A percentile compares a stretch with the other conserved stretches of the same genome.
Conservation (phyloP, 2,888 invertebrate genomes). For the Carcina quercana region DNA sequence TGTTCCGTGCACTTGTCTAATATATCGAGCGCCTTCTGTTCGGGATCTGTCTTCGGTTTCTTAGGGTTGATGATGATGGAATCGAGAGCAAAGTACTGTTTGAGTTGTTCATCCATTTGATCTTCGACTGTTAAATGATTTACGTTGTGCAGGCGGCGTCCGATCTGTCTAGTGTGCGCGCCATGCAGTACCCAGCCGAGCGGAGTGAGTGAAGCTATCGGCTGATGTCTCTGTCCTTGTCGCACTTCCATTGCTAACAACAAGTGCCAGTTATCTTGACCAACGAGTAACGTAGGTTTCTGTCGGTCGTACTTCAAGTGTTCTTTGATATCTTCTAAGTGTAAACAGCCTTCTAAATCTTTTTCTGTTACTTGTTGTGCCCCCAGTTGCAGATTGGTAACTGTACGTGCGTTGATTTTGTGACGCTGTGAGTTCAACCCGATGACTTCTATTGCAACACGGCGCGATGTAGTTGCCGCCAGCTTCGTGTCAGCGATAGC, state of each 20-base stretch:
- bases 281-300: constrained; percentile 3
- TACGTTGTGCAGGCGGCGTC: no score
- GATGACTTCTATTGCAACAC: no score
- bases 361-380: background rate
- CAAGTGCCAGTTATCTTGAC: constrained; percentile 11
- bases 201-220: constrained; percentile 7
- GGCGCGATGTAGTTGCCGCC: no score
- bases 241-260: constrained; percentile 3
- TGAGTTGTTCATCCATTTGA: background rate
- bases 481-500: background rate
- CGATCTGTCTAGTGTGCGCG: background rate
- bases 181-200: constrained; percentile 10
- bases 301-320: no score
- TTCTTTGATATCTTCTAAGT: background rate
- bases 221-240: constrained; percentile 8
- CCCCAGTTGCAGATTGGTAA: background rate
- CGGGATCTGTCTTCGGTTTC: background rate
- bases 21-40: background rate
- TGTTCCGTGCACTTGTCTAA: background rate
- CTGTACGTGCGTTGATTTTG: no score
- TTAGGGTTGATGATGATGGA: background rate
- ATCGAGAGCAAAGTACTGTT: constrained; percentile 1
- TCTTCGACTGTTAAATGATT: background rate
- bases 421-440: no score
- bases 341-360: background rate